A percentile compares a stretch with the other conserved stretches of the same genome.
These are phyloP conservation scores for Monochamus alternatus DNA, from an alignment of 2,888 invertebrate species.

Conservation along the genomic window DNA sequence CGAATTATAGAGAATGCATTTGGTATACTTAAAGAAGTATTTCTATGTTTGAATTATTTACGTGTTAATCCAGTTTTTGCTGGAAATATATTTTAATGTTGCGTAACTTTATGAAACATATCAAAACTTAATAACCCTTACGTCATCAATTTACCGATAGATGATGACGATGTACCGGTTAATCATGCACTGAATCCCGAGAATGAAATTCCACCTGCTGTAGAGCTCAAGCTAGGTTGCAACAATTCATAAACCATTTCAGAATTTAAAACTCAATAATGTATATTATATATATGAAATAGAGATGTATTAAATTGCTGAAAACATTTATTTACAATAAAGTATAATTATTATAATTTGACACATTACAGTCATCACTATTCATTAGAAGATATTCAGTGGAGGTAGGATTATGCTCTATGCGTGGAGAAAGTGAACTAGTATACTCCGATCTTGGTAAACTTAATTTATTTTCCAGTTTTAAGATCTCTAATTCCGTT, in stretches of 20 bases:
- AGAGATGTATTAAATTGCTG: neutral
- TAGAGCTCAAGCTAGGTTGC: constrained; percentile 1
- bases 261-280: neutral
- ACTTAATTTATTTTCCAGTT: constrained; percentile 19
- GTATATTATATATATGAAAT: neutral
- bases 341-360: too few species aligned
- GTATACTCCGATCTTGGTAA: constrained; percentile 26
- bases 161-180: neutral
- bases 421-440: neutral
- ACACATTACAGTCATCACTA: too few species aligned
- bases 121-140: neutral
- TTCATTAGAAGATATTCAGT: too few species aligned
- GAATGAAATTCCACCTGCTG: neutral
- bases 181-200: neutral
- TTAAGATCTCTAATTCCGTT: constrained; percentile 24
- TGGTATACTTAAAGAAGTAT: too few species aligned
- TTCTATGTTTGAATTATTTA: too few species aligned
- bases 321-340: neutral
- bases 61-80: too few species aligned
- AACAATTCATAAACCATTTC: constrained; percentile 2
- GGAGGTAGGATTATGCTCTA: too few species aligned
- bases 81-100: constrained; percentile 5
- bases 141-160: neutral
- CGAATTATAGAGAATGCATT: too few species aligned
- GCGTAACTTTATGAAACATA: neutral